A percentile compares a stretch with the other conserved stretches of the same genome.
phyloP scores from a whole-genome alignment of 2,888 invertebrate species.

The Lithophane ornitopus region DNA sequence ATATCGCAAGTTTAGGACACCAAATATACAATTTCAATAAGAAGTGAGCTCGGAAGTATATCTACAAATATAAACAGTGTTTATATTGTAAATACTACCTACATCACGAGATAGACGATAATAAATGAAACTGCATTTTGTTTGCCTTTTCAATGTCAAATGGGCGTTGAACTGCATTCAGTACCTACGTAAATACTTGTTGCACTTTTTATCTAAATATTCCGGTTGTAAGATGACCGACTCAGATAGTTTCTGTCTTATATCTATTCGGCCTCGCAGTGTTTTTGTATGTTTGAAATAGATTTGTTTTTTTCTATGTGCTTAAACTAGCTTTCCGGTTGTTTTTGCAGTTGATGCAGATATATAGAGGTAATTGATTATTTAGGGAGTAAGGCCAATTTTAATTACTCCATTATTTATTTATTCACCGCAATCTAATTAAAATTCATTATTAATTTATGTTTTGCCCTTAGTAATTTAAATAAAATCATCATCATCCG shows the following conservation, averaged over 20 bases:
- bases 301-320: conserved; percentile 13
- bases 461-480: background rate
- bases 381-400: background rate
- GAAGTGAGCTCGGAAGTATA: conserved; percentile 45
- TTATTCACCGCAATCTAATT: background rate
- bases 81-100: conserved; percentile 15
- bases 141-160: conserved; percentile 75
- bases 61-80: conserved; percentile 38
- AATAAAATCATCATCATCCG: background rate
- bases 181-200: conserved; percentile 64
- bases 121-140: conserved; percentile 59
- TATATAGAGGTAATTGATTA: background rate
- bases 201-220: conserved; percentile 71
- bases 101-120: conserved; percentile 54
- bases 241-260: conserved; percentile 31
- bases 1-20: background rate
- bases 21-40: background rate
- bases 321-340: conserved; percentile 23
- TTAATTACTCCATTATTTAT: background rate
- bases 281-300: conserved; percentile 17
- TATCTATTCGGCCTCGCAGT: conserved; percentile 19
- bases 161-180: conserved; percentile 73
- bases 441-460: background rate
- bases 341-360: conserved; percentile 12
- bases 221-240: conserved; percentile 51